Evolutionary conservation across 2,797 vertebrate species (phyloP).

Genomic region (Galaxias olidus): DNA sequence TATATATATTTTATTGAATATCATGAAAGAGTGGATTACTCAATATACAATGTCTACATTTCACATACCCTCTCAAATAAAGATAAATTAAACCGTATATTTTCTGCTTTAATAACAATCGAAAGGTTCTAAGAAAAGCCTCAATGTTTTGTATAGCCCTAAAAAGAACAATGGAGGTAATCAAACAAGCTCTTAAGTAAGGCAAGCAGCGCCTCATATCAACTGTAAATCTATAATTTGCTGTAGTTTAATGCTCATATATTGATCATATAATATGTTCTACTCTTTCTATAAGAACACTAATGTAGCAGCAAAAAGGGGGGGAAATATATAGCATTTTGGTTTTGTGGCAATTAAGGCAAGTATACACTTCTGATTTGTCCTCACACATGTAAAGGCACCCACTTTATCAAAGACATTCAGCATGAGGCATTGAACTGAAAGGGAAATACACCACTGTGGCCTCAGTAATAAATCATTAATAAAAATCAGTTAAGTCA

Average conservation of each 20-base stretch:
- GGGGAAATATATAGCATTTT: constrained; percentile 36
- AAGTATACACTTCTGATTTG: constrained; percentile 54
- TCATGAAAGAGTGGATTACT: constrained; percentile 47
- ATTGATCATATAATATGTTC: neutral
- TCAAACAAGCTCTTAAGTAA: constrained; percentile 40
- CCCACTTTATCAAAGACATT: constrained; percentile 41
- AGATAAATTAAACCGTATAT: constrained; percentile 11
- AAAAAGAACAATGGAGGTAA: constrained; percentile 22
- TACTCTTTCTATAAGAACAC: neutral
- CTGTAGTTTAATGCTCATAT: no score
- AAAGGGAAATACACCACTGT: constrained; percentile 35
- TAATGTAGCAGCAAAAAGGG: constrained; percentile 20
- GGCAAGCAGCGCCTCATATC: no score
- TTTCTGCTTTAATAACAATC: constrained; percentile 24
- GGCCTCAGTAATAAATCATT: constrained; percentile 11
- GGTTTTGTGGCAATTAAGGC: constrained; percentile 67
- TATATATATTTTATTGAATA: constrained; percentile 62
- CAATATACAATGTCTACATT: constrained; percentile 25
- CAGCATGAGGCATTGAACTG: constrained; percentile 25
- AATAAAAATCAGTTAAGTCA: constrained; percentile 24
- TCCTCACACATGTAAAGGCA: constrained; percentile 64
- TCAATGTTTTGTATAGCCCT: constrained; percentile 35
- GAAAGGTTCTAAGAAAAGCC: constrained; percentile 52
- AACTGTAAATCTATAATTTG: no score
- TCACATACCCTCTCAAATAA: constrained; percentile 26